Base-by-base conservation (phyloP, 2,797 vertebrate species). In the Novumbra hubbsi region DNA sequence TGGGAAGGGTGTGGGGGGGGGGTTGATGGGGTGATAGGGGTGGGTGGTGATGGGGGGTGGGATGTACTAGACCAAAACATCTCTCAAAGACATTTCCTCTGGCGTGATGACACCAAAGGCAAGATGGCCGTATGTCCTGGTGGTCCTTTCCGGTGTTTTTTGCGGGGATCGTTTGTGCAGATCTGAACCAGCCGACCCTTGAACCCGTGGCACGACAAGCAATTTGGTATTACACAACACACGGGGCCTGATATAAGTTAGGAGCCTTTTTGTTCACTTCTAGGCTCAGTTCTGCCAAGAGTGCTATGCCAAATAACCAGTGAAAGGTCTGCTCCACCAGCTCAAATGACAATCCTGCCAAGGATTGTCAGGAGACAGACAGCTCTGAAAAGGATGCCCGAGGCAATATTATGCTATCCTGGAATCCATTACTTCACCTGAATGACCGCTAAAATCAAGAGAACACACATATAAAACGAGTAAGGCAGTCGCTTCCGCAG, bases 261-360 rank as follows among this genome's bases (percentile, higher is more conserved):
- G 65, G 66, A 72, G 32, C 15, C 38, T 64, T 67, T 68, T 48
- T 73, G 75, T 72, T 72, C 64, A 38, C 3, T 17, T 34, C 32
- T 34, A 70, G 38, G 27, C 57, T 75, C 68, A 30, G 38, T 70
- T 70, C 74, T 71, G 74, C 57, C 45, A 30, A 38, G n/a, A 55
- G 48, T 72, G 75, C 49, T n/a, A 38, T 55, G 73, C 38, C 73
- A 74, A 74, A 74, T 74, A 57, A 60, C 63, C 73, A 63, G 32
- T 41, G 38, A 57, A 68, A 28, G 66, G 27, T 32, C 30, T 60
- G 66, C 64, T 67, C 48, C 21, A 41, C 38, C 50, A 67, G 34
- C 50, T 68, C 21, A 66, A 27, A 48, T 50, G 19, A 49, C 28
- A 28, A 28, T 48, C 45, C 30, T 60, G 55, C 21, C n/a, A n/a